Base-by-base conservation (phyloP, 1,140 invertebrate species). In the Berghia stephanieae region DNA sequence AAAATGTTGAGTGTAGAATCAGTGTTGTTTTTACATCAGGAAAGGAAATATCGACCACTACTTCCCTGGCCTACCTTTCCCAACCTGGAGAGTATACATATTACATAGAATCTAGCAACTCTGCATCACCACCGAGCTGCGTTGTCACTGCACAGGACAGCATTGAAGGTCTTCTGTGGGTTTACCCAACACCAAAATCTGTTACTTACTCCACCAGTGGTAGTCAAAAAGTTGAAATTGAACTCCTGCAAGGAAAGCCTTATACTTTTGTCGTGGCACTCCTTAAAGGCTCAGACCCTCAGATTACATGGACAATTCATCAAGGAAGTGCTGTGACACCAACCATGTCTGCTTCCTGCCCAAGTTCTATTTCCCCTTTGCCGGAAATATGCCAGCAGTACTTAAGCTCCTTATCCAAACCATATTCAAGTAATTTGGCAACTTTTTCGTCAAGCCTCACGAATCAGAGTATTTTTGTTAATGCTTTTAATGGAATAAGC, bases 151-250 rank as follows among this genome's bases (percentile, higher is more conserved):
- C 49, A 4, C 34, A 75, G 21, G 79, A 82, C 10, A 24, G 55
- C 8, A 55, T 82, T 4, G 79, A 38, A 16, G 75, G 69, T 40
- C 24, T 85, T 0, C 5, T 31, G 21, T 81, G 72, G 80, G 67
- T 85, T 21, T 72, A 81, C 34, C 83, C 83, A 40, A 31, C 27
- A n/a, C n/a, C n/a, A n/a, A n/a, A n/a, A n/a, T n/a, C n/a, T n/a
- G n/a, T n/a, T n/a, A n/a, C n/a, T n/a, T n/a, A n/a, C n/a, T n/a
- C n/a, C n/a, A n/a, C n/a, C n/a, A n/a, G n/a, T n/a, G n/a, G n/a
- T n/a, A n/a, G n/a, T n/a, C n/a, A n/a, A n/a, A n/a, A n/a, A n/a
- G n/a, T n/a, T n/a, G n/a, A n/a, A n/a, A n/a, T n/a, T n/a, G n/a
- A n/a, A n/a, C n/a, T n/a, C n/a, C n/a, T n/a, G n/a, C n/a, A n/a